Evolutionary conservation across 1,140 invertebrate genomes (phyloP).

Genomic region (Drosophila pectinifera): DNA sequence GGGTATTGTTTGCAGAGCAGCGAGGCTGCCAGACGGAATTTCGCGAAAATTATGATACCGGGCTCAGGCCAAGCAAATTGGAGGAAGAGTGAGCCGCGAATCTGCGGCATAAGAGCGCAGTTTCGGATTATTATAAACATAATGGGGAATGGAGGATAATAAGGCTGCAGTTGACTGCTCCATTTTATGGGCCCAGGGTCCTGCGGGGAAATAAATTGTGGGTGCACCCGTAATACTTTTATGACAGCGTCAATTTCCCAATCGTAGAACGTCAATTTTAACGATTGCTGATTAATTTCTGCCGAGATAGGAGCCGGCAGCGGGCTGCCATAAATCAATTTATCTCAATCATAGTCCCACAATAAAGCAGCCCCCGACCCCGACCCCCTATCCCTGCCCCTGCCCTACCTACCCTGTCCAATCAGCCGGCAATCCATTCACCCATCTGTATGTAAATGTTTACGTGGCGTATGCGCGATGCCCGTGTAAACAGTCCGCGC

Average conservation of each 20-base stretch:
- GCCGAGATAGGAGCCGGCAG: constrained; percentile 61
- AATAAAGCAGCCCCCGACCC: constrained; percentile 33
- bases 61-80: constrained; percentile 30
- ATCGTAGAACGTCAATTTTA: constrained; percentile 72
- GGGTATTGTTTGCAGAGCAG: constrained; percentile 16
- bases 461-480: constrained; percentile 72
- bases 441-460: constrained; percentile 65
- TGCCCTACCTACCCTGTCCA: constrained; percentile 16
- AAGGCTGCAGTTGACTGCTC: constrained; percentile 26
- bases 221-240: constrained; percentile 68
- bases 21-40: constrained; percentile 11
- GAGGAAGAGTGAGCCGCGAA: background rate
- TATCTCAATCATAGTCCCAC: constrained; percentile 74
- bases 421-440: constrained; percentile 46
- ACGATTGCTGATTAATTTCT: constrained; percentile 78
- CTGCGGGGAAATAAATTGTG: background rate
- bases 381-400: background rate
- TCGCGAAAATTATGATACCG: constrained; percentile 12
- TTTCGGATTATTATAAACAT: constrained; percentile 42
- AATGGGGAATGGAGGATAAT: constrained; percentile 6
- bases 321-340: constrained; percentile 73
- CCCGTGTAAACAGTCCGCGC: constrained; percentile 65
- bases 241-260: constrained; percentile 75
- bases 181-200: constrained; percentile 15
- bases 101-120: constrained; percentile 19